Evolutionary conservation across 2,113 vertebrate genomes (phyloP).

Genomic region (Eudyptes chrysolophus): DNA sequence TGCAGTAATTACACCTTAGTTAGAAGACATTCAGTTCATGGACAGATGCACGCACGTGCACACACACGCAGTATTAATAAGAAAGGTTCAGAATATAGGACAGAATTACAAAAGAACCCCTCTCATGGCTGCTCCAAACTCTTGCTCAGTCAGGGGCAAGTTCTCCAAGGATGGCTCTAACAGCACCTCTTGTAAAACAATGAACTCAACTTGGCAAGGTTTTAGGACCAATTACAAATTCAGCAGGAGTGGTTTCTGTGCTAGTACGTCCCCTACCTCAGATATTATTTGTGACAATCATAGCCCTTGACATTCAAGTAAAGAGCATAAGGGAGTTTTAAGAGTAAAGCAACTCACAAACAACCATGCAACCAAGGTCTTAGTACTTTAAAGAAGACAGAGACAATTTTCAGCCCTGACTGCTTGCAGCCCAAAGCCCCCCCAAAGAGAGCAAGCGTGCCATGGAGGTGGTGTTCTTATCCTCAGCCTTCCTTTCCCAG

Average conservation of each 20-base stretch:
- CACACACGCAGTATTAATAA: not conserved
- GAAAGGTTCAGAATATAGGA: not conserved
- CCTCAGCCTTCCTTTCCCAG: not conserved
- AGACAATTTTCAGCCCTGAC: not conserved
- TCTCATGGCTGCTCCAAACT: not conserved
- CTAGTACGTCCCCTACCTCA: not conserved
- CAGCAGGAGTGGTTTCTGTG: not conserved
- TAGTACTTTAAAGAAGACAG: not conserved
- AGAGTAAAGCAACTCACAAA: not conserved
- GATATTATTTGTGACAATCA: not conserved
- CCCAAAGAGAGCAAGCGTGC: not conserved
- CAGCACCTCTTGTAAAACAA: not conserved
- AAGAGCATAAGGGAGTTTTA: not conserved
- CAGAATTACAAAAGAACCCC: not conserved
- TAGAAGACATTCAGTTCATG: not conserved
- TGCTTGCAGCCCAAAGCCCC: not conserved
- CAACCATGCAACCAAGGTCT: not conserved
- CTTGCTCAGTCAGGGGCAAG: not conserved
- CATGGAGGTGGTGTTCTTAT: not conserved
- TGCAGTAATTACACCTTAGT: not conserved
- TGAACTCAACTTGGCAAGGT: not conserved
- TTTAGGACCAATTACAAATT: not conserved
- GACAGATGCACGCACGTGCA: not conserved
- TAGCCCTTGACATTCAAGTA: slow-evolving; percentile 18
- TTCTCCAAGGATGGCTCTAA: not conserved